Evolutionary conservation across 2,888 invertebrate species (phyloP), one percentile per base, ranked within the genome.

Genomic region (Agapostemon virescens): DNA sequence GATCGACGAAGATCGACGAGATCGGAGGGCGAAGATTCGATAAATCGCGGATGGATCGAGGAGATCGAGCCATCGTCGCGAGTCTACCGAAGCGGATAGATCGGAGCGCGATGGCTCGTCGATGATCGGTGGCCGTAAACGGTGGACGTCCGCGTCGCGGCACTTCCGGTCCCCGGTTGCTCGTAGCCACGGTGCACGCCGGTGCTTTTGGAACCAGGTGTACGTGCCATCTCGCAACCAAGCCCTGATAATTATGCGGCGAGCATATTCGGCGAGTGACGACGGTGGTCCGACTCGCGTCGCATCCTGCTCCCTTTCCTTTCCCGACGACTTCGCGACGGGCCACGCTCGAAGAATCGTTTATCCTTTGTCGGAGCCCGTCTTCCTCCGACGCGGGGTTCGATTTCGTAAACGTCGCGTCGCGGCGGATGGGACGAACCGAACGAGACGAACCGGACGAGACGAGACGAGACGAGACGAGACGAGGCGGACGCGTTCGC

Each of bases 221-320:
- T 87, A 83, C 87, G 87, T 87, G 86, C 78, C 75, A 85, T 69
- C 81, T 74, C 73, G 81, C 83, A 82, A 72, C 83, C 79, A 83
- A 64, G 79, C 79, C 74, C 75, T 82, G 79, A 83, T 83, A 82
- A 83, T 83, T 88, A 87, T 83, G 83, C 84, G 68, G n/a, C 49
- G 69, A 36, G 87, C 85, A 87, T 86, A 83, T 79, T 81, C 84
- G 73, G 15, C 74, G 84, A 77, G 70, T 69, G 81, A 82, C 82
- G 74, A 72, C 72, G 81, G 72, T 74, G 84, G 74, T 73, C 81
- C 67, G 69, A 5, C 58, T 70, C 55, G 67, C 58, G 55, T 42
- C 63, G 58, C 42, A 73, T 66, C 61, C 67, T 69, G 52, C 79
- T 45, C 58, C 75, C 58, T 81, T 81, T 74, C 78, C 82, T 72